phyloP scores from a whole-genome alignment of 2,797 vertebrate species.

The Catamblyrhynchus diadema region DNA sequence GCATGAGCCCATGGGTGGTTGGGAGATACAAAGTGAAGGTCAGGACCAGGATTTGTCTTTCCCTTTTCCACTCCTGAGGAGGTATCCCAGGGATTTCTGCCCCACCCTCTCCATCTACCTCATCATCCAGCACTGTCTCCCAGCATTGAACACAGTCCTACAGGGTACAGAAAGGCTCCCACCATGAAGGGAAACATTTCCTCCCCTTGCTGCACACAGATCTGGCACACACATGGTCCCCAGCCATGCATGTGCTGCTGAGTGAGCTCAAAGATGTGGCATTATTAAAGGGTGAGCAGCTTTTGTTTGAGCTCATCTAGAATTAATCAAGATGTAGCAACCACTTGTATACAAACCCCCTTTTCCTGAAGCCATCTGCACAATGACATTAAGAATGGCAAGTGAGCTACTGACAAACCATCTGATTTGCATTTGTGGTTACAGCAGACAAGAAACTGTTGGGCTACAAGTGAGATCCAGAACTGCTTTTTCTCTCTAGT shows the following conservation, averaged over 20 bases:
- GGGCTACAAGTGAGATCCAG: background rate
- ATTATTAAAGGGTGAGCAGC: background rate
- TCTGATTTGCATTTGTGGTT: background rate
- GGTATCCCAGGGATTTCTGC: background rate
- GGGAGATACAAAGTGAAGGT: background rate
- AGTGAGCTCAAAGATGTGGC: background rate
- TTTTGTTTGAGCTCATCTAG: constrained; percentile 7
- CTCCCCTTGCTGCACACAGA: background rate
- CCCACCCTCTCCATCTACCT: background rate
- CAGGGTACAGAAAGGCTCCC: background rate
- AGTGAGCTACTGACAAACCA: background rate
- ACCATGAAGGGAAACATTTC: background rate
- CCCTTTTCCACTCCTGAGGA: background rate
- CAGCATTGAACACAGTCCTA: background rate
- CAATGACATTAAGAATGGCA: constrained; percentile 4
- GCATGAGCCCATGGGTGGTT: background rate
- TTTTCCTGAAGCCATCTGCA: constrained; percentile 13
- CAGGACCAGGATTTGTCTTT: background rate
- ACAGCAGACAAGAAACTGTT: background rate
- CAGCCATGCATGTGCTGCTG: background rate
- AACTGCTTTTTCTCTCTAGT: background rate
- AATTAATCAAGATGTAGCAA: background rate
- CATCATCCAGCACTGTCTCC: background rate
- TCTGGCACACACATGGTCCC: background rate
- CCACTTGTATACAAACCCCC: background rate